A percentile compares a stretch with the other conserved stretches of the same genome.
Evolutionary conservation across 2,888 invertebrate genomes (phyloP).

Genomic region (Saturnia pavonia): DNA sequence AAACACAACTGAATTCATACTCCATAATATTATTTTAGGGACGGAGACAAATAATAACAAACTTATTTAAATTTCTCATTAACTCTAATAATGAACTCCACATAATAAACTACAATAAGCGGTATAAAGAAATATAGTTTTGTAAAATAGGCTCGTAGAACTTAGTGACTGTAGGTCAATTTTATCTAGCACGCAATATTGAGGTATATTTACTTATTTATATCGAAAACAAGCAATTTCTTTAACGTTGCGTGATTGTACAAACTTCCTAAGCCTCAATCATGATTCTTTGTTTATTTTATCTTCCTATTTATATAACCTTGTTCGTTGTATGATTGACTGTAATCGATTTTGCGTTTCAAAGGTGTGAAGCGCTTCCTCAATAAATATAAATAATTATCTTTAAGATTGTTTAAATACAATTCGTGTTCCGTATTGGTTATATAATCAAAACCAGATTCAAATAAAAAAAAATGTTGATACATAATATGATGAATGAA

Average conservation of each 20-base stretch:
- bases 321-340: slow-evolving; percentile 19
- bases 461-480: background rate
- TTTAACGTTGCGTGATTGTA: slow-evolving; percentile 25
- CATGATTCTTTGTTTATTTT: slow-evolving; percentile 25
- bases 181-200: slow-evolving; percentile 19
- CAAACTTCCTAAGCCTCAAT: slow-evolving; percentile 26
- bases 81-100: no score
- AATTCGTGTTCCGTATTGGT: slow-evolving; percentile 9
- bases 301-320: slow-evolving; percentile 21
- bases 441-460: slow-evolving; percentile 2
- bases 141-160: slow-evolving; percentile 1
- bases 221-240: slow-evolving; percentile 19
- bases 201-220: slow-evolving; percentile 14
- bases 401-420: background rate
- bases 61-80: no score
- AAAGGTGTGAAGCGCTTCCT: slow-evolving; percentile 23
- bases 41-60: no score
- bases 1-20: no score
- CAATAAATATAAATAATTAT: slow-evolving; percentile 19
- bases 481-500: no score
- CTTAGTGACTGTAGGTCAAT: slow-evolving; percentile 16
- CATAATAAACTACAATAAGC: background rate
- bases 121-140: background rate
- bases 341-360: slow-evolving; percentile 21
- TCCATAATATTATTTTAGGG: no score